Percentiles rank a stretch among this genome's conserved stretches.
phyloP scores from a whole-genome alignment of 2,113 vertebrate genomes.

The Bufo gargarizans region DNA sequence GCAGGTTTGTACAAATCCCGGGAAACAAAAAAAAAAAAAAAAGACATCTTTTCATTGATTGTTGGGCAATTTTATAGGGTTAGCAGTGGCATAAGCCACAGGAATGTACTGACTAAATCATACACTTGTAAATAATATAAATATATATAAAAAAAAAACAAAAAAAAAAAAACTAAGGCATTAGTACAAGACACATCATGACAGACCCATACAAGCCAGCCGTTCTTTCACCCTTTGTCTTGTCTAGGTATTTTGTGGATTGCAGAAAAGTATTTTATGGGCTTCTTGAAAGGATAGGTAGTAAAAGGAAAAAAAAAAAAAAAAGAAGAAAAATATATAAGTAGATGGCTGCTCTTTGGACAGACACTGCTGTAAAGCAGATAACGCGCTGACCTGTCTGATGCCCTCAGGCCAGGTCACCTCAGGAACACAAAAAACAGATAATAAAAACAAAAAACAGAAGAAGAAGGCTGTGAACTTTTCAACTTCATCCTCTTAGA shows the following conservation, averaged over 20 bases:
- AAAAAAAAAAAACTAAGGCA: not conserved
- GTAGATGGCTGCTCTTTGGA: constrained; percentile 45
- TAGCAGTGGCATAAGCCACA: too few species aligned
- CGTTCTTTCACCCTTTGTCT: constrained; percentile 2
- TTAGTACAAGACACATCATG: not conserved
- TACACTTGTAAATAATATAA: not conserved
- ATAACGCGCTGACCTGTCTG: constrained; percentile 63
- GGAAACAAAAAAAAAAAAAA: too few species aligned
- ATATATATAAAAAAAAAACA: not conserved
- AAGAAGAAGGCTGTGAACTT: constrained; percentile 69
- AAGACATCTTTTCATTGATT: not conserved
- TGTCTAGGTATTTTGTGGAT: constrained; percentile 57
- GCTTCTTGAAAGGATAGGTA: constrained; percentile 46
- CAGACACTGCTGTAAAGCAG: constrained; percentile 57
- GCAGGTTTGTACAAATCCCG: too few species aligned
- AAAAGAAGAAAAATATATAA: not conserved
- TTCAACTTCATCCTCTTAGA: constrained; percentile 70
- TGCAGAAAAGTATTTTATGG: constrained; percentile 55
- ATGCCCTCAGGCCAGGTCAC: constrained; percentile 60
- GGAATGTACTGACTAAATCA: too few species aligned
- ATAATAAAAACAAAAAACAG: constrained; percentile 66
- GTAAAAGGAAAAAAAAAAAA: constrained; percentile 49
- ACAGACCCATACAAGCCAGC: not conserved
- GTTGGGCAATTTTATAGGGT: too few species aligned
- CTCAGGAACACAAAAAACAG: constrained; percentile 66